These are phyloP conservation scores for Latrodectus geometricus DNA, from an alignment of 1,140 invertebrate genomes.

Conservation along the genomic window DNA sequence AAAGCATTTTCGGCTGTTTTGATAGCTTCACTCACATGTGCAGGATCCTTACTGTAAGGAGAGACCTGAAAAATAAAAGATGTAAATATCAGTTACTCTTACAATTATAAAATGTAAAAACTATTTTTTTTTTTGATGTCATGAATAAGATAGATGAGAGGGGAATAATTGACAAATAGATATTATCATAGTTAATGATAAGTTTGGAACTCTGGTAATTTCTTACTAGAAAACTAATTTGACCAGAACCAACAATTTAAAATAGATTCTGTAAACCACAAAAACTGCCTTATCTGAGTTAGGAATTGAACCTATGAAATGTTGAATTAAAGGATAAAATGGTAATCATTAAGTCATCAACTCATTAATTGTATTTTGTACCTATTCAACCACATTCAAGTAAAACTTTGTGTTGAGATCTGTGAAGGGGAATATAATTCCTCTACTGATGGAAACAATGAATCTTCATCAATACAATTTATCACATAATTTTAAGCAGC, in stretches of 20 bases:
- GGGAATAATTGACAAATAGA: not conserved
- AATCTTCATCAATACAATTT: too few relatives aligned
- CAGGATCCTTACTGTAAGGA: constrained; percentile 10
- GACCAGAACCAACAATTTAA: not conserved
- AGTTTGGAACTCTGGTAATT: not conserved
- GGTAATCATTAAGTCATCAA: too few relatives aligned
- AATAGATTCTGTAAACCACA: too few relatives aligned
- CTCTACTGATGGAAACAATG: too few relatives aligned
- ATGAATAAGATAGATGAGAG: not conserved
- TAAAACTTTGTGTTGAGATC: too few relatives aligned
- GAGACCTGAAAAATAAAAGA: constrained; percentile 20
- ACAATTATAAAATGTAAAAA: not conserved
- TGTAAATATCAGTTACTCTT: not conserved
- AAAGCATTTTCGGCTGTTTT: constrained; percentile 42
- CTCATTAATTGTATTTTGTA: too few relatives aligned
- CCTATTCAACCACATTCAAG: too few relatives aligned
- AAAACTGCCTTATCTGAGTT: too few relatives aligned
- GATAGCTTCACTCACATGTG: not conserved
- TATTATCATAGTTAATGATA: not conserved
- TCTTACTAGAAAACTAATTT: not conserved
- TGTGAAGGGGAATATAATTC: too few relatives aligned
- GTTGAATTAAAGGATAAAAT: too few relatives aligned
- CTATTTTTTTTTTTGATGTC: not conserved
- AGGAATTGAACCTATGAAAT: too few relatives aligned
- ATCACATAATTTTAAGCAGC: too few relatives aligned